A percentile compares a stretch with the other conserved stretches of the same genome.
Conservation (phyloP, 2,797 vertebrate species). For the Danionella dracula region DNA sequence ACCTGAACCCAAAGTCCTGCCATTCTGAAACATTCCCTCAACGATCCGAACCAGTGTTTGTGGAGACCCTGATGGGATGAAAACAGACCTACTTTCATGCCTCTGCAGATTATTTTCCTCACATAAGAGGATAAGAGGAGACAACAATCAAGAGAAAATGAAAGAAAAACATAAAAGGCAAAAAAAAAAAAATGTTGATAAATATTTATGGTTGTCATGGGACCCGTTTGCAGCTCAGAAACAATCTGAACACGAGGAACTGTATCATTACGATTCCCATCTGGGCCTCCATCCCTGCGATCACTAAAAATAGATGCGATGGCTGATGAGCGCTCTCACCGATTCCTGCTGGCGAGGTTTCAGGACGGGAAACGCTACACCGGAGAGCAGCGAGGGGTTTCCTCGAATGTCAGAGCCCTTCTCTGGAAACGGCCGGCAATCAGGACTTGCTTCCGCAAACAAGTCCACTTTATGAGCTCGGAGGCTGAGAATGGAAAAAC, state of each 20-base stretch:
- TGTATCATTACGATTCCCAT: constrained; percentile 67
- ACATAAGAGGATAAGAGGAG: constrained; percentile 43
- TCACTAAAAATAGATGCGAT: constrained; percentile 63
- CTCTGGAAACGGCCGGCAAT: constrained; percentile 51
- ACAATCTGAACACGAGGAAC: constrained; percentile 62
- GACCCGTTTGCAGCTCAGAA: constrained; percentile 69
- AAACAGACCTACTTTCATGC: constrained; percentile 8
- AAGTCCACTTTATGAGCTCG: constrained; percentile 15
- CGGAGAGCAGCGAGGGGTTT: constrained; percentile 27
- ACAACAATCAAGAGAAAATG: constrained; percentile 44
- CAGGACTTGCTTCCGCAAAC: constrained; percentile 51
- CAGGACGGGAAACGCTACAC: constrained; percentile 39
- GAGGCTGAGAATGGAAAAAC: not conserved
- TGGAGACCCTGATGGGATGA: constrained; percentile 17
- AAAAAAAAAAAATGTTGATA: constrained; percentile 58
- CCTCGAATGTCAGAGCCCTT: constrained; percentile 22
- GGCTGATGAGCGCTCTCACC: not conserved
- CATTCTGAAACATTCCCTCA: constrained; percentile 28
- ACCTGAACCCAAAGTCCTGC: constrained; percentile 17
- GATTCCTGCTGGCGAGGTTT: constrained; percentile 28
- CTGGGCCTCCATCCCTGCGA: constrained; percentile 63
- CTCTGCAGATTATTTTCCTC: constrained; percentile 17
- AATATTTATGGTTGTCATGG: constrained; percentile 83
- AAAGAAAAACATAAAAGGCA: constrained; percentile 59
- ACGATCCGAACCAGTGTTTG: constrained; percentile 25